Base-by-base conservation (phyloP, 2,888 invertebrate genomes). In the Drepanosiphum platanoidis region DNA sequence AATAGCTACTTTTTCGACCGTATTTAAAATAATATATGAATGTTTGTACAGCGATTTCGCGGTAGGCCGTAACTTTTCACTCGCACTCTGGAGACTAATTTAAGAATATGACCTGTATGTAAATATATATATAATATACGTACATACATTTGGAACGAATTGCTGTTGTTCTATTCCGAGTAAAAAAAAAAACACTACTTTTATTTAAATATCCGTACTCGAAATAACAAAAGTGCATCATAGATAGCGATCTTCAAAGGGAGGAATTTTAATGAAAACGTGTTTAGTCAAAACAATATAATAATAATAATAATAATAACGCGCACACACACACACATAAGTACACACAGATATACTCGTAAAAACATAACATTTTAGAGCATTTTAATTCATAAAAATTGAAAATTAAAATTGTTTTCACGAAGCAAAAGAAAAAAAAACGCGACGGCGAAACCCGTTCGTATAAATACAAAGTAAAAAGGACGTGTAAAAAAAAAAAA, bases 51-150 rank as follows among this genome's bases (percentile, higher is more conserved):
- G n/a, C 22, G 18, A 30, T 42, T 72, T 18, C 22, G 46, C 3
- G 46, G 5, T 18, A 52, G 32, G 32, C 42, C 0, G 11, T 42
- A 22, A 32, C 30, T 74, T 74, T 32, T 22, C 15, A 52, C 18
- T 32, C 32, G 18, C 9, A 74, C 32, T 52, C 46, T 32, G 2
- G 74, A 46, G 46, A 52, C 46, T 46, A 74, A 74, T 74, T 74
- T 74, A 22, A 52, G 4, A 74, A 74, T 36, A 61, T n/a, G 34
- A 77, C n/a, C 11, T n/a, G n/a, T n/a, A n/a, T n/a, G n/a, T n/a
- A n/a, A n/a, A n/a, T n/a, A n/a, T n/a, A n/a, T n/a, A n/a, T n/a
- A n/a, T n/a, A n/a, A n/a, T n/a, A n/a, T n/a, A n/a, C n/a, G n/a
- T n/a, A n/a, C n/a, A n/a, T n/a, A 46, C 15, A n/a, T 3, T 18